Base-by-base conservation (phyloP, 2,888 invertebrate species). In the Lycia hirtaria region DNA sequence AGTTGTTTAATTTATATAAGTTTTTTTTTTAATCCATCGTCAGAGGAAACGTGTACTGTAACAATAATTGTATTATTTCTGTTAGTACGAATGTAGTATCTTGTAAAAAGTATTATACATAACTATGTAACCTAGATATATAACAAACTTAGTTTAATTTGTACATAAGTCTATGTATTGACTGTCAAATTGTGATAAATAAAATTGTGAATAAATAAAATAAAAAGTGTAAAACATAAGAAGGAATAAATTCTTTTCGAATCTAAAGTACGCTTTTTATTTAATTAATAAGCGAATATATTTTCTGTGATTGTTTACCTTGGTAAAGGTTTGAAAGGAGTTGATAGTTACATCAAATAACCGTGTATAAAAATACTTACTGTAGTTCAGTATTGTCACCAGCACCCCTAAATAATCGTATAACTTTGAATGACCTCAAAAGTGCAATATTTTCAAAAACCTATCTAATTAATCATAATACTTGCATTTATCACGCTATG, bases 141-240 rank as follows among this genome's bases (percentile, higher is more conserved):
- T 35, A 10, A 50, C 1, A 15, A 26, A 35, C 17, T n/a, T 40
- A 55, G 20, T 22, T 60, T 64, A 59, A 70, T 69, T 73, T 83
- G 83, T 83, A 83, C 63, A 83, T 83, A 83, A 54, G 64, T 69
- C 68, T 78, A 78, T 80, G 74, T 82, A 80, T 77, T 84, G 84
- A 85, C 85, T 83, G 85, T 85, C 78, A 82, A 76, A 82, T 78
- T 85, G 85, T 85, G 85, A 85, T 85, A 85, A 85, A 83, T 67
- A 49, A 72, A 66, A 66, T 68, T 85, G 85, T 85, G 85, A 75
- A 84, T 84, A 84, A 67, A 64, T 76, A 75, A 75, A 68, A 71
- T 69, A 71, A 73, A 41, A 67, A 69, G 1, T 58, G 53, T 56
- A 43, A 65, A 72, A 71, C 69, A 68, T 70, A 70, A 69, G 45